Evolutionary conservation across 2,888 invertebrate genomes (phyloP), one percentile per base, ranked within the genome.

Genomic region (Scelioninae gen. 1): DNA sequence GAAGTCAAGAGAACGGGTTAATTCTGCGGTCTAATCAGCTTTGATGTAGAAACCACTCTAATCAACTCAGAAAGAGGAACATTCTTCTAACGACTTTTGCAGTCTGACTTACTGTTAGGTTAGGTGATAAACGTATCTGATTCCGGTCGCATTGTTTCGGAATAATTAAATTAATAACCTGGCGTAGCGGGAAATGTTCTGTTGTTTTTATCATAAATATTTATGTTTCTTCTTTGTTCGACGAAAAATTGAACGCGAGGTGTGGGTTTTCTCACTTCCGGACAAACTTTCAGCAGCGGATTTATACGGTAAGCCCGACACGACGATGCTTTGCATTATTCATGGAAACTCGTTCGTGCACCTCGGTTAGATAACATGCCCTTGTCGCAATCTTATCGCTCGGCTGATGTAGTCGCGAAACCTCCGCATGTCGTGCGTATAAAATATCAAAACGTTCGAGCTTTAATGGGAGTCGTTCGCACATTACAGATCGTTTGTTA

Each of bases 1-100:
- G 90, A 91, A 89, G 90, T 91, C 90, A 91, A 91, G 85, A 85
- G 88, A 88, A 85, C 80, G 89, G 91, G 91, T 90, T 88, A 90
- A 69, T 69, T 63, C 51, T 7, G 45, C 62, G 60, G 43, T 15
- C 45, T 60, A 56, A 56, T 56, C 56, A 49, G 31, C 65, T 65
- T 65, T 65, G 56, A 65, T 49, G 56, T 75, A 34, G 34, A 65
- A 58, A 43, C 65, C 5, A 6, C 53, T 76, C 34, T 32, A 68
- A 62, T 68, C 75, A 8, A 60, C 51, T 11, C 10, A 55, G 45
- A 68, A 53, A 58, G 31, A 53, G 63, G 16, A 45, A 49, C 45
- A 65, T 75, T 65, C 75, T 10, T 40, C 23, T 13, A 38, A 16
- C 11, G 13, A 72, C 29, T 49, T 62, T 31, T 72, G 11, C 38